A percentile compares a stretch with the other conserved stretches of the same genome.
phyloP scores from a whole-genome alignment of 2,888 invertebrate genomes.

The Plagodis pulveraria region DNA sequence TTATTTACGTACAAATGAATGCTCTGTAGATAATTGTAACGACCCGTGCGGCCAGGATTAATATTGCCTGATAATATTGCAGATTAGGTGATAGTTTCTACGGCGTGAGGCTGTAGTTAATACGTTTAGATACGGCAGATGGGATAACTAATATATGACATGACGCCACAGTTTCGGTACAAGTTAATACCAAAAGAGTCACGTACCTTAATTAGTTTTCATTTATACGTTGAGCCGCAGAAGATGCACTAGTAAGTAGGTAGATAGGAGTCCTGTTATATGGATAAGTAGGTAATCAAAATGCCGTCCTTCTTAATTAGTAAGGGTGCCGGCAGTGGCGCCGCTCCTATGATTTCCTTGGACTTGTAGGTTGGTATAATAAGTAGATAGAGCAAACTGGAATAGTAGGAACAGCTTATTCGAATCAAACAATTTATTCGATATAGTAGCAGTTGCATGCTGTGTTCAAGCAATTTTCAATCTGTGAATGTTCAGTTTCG shows the following conservation, averaged over 20 bases:
- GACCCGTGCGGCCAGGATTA: slow-evolving; percentile 66
- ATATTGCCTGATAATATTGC: slow-evolving; percentile 57
- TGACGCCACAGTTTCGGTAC: slow-evolving; percentile 2
- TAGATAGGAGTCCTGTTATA: slow-evolving; percentile 56
- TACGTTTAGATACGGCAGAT: slow-evolving; percentile 3
- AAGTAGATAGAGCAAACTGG: slow-evolving; percentile 11
- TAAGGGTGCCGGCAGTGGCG: slow-evolving; percentile 55
- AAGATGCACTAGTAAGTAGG: slow-evolving; percentile 8
- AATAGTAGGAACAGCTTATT: slow-evolving; percentile 13
- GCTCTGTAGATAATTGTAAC: slow-evolving; percentile 68
- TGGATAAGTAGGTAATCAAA: slow-evolving; percentile 78
- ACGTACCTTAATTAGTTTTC: slow-evolving; percentile 3
- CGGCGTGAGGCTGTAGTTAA: not conserved
- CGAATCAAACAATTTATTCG: slow-evolving; percentile 5
- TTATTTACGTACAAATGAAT: slow-evolving; percentile 63
- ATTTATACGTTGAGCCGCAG: slow-evolving; percentile 4
- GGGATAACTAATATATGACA: slow-evolving; percentile 1
- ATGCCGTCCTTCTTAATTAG: slow-evolving; percentile 79
- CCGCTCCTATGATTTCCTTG: slow-evolving; percentile 30
- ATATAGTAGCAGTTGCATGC: not conserved
- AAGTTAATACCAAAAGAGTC: not conserved
- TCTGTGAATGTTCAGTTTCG: not conserved
- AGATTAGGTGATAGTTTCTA: slow-evolving; percentile 18
- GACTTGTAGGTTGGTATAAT: slow-evolving; percentile 9
- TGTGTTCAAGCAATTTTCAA: not conserved